A percentile compares a stretch with the other conserved stretches of the same genome.
Evolutionary conservation across 1,140 invertebrate species (phyloP).

Genomic region (Zelostemma sp.): DNA sequence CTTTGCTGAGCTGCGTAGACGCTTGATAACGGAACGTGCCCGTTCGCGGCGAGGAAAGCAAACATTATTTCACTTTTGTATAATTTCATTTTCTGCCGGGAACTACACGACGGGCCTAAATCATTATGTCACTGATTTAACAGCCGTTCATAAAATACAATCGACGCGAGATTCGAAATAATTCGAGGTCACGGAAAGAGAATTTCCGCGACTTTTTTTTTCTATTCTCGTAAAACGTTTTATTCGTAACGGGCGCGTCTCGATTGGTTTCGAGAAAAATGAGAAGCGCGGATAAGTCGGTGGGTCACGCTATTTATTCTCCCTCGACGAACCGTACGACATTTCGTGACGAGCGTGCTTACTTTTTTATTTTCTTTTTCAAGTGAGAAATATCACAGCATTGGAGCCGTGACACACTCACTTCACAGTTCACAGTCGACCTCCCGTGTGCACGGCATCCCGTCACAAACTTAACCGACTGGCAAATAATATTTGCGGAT

Average conservation of each 20-base stretch:
- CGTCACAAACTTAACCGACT: constrained; percentile 10
- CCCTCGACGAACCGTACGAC: constrained; percentile 28
- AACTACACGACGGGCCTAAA: constrained; percentile 5
- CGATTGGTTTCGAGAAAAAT: too few species aligned
- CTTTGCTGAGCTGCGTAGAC: too few species aligned
- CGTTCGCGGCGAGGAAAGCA: background rate
- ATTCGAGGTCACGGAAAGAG: too few species aligned
- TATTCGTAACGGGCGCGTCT: too few species aligned
- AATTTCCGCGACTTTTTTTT: too few species aligned
- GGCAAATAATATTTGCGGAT: constrained; percentile 12
- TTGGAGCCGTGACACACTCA: constrained; percentile 10
- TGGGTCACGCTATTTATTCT: constrained; percentile 11
- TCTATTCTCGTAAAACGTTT: too few species aligned
- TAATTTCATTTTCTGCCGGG: background rate
- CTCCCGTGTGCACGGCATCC: constrained; percentile 12
- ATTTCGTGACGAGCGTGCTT: constrained; percentile 26
- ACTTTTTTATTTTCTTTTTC: constrained; percentile 10
- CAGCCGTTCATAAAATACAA: background rate
- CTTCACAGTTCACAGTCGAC: constrained; percentile 18
- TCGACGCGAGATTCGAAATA: too few species aligned
- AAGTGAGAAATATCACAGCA: background rate
- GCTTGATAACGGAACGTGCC: constrained; percentile 29
- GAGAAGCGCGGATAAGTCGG: background rate
- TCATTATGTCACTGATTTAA: constrained; percentile 7
- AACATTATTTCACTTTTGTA: constrained; percentile 9